These are phyloP conservation scores for Auanema freiburgensis DNA, from an alignment of 2,888 invertebrate genomes.

Conservation along the genomic window DNA sequence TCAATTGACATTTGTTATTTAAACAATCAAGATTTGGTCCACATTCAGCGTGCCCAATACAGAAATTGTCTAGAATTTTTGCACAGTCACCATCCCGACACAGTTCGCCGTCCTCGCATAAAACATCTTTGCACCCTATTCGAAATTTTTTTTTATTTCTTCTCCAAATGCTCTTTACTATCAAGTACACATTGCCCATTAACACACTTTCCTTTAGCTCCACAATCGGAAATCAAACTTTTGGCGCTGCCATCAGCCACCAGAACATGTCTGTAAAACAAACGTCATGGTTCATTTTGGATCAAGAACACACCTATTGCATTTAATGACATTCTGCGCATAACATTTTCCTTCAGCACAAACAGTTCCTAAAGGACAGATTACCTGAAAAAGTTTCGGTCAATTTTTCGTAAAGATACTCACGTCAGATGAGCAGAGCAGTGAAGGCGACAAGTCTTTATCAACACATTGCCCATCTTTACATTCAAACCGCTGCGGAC, in stretches of 20 bases:
- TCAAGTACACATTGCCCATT: constrained; percentile 55
- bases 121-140: constrained; percentile 51
- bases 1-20: constrained; percentile 45
- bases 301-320: constrained; percentile 46
- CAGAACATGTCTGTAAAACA: constrained; percentile 34
- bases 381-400: constrained; percentile 29
- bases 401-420: background rate
- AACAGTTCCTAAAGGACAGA: constrained; percentile 38
- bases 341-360: constrained; percentile 51
- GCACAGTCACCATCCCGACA: constrained; percentile 56
- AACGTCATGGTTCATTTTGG: background rate
- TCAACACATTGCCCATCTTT: constrained; percentile 47
- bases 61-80: constrained; percentile 45
- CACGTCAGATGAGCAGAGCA: constrained; percentile 45
- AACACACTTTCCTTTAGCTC: constrained; percentile 51
- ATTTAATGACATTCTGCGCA: constrained; percentile 47
- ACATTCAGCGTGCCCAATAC: constrained; percentile 57
- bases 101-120: constrained; percentile 48
- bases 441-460: constrained; percentile 32
- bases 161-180: constrained; percentile 28
- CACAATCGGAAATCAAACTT: constrained; percentile 53
- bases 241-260: constrained; percentile 48
- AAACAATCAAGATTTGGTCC: constrained; percentile 46
- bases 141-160: constrained; percentile 6
- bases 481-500: constrained; percentile 49